Conservation (phyloP, 1,140 invertebrate genomes). For the Antheraea mylitta region DNA sequence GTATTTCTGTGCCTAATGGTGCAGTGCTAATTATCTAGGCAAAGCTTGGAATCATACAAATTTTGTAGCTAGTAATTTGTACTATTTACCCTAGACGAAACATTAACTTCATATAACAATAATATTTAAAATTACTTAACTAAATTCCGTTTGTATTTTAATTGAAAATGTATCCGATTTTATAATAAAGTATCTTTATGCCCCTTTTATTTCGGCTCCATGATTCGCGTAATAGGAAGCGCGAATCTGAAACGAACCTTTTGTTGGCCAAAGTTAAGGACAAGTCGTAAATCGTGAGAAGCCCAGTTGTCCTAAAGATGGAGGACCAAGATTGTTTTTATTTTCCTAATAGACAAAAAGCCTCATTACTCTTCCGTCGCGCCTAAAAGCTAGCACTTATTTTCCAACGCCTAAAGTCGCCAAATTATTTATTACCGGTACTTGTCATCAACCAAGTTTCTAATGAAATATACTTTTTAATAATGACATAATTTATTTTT, state of each 20-base stretch:
- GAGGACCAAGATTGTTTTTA: constrained; percentile 10
- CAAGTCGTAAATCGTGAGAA: constrained; percentile 10
- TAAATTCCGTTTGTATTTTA: too few relatives aligned
- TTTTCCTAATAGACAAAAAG: constrained; percentile 15
- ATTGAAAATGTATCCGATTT: neutral
- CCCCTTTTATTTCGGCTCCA: neutral
- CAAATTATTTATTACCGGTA: neutral
- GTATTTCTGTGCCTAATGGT: too few relatives aligned
- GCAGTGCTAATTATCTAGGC: too few relatives aligned
- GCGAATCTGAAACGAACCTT: constrained; percentile 13
- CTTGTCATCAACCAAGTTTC: neutral
- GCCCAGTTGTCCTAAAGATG: constrained; percentile 8
- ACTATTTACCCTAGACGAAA: too few relatives aligned
- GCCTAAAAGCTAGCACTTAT: constrained; percentile 5
- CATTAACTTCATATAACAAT: too few relatives aligned
- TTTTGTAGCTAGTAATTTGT: too few relatives aligned
- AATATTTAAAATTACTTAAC: too few relatives aligned
- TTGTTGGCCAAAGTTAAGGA: constrained; percentile 8
- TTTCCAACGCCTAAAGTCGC: constrained; percentile 3
- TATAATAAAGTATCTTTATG: neutral
- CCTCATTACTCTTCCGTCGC: constrained; percentile 10
- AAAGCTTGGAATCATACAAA: too few relatives aligned
- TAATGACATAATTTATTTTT: neutral
- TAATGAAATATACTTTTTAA: constrained; percentile 4
- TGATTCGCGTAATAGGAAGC: constrained; percentile 11